Conservation (phyloP, 2,888 invertebrate genomes). For the Macrophya alboannulata region DNA sequence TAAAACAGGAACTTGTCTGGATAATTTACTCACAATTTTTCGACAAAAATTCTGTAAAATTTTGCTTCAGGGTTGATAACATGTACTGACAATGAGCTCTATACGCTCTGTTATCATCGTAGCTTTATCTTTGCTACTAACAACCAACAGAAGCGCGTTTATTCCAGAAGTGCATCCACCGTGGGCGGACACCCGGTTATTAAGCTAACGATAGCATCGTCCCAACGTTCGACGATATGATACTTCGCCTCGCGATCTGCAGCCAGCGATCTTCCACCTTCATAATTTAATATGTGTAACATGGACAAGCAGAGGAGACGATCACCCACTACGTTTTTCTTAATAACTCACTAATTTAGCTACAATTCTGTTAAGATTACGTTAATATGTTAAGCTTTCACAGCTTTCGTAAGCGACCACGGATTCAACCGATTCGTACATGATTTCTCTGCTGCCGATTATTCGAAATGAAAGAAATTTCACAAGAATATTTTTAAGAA, state of each 20-base stretch:
- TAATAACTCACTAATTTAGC: not conserved
- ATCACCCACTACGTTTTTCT: not conserved
- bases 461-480: not conserved
- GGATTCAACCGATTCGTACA: not conserved
- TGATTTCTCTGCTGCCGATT: not conserved
- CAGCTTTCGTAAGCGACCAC: too few species aligned
- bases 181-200: constrained; percentile 71
- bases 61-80: not conserved
- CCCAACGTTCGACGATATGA: not conserved
- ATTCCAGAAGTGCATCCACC: constrained; percentile 70
- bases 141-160: constrained; percentile 66
- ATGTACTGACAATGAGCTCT: not conserved
- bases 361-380: not conserved
- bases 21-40: too few species aligned
- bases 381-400: not conserved
- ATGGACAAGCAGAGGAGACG: constrained; percentile 5
- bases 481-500: not conserved
- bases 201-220: constrained; percentile 63
- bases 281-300: constrained; percentile 62
- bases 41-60: too few species aligned
- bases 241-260: not conserved
- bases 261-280: constrained; percentile 55
- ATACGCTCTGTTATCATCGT: not conserved
- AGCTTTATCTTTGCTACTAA: constrained; percentile 26
- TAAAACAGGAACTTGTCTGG: not conserved